Evolutionary conservation across 2,888 invertebrate species (phyloP).

Genomic region (Cantharis rustica): DNA sequence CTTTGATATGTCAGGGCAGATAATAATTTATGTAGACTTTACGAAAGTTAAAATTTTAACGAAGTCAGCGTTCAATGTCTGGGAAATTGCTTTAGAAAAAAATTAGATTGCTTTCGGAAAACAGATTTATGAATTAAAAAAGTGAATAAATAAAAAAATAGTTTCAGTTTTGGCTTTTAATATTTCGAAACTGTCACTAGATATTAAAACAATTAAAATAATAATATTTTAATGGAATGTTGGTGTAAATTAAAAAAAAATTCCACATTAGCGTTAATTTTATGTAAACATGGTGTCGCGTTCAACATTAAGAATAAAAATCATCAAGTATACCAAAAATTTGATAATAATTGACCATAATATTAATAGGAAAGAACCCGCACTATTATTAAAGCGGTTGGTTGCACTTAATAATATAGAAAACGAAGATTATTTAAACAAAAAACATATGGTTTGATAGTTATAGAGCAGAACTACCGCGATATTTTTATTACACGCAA

Average conservation of each 20-base stretch:
- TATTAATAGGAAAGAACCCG: conserved; percentile 18
- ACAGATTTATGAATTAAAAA: background rate
- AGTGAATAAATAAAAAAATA: background rate
- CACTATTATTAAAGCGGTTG: conserved; percentile 20
- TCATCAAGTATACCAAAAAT: conserved; percentile 5
- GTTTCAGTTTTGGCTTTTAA: background rate
- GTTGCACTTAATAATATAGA: conserved; percentile 19
- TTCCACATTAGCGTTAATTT: background rate
- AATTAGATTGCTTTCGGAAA: no score
- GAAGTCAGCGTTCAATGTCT: no score
- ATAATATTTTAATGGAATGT: background rate
- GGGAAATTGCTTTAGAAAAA: no score
- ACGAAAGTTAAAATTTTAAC: no score
- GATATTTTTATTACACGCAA: conserved; percentile 18
- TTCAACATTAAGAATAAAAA: conserved; percentile 1
- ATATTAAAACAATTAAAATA: background rate
- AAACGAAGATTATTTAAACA: conserved; percentile 10
- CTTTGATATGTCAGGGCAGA: no score
- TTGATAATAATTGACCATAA: conserved; percentile 3
- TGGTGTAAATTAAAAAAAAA: background rate
- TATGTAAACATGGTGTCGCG: background rate
- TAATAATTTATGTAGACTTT: no score
- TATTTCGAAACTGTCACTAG: background rate
- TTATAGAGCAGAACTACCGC: conserved; percentile 10
- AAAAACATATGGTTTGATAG: conserved; percentile 12